Percentiles rank a stretch among this genome's conserved stretches.
These are phyloP conservation scores for Pterobdella sp. DNA, from an alignment of 2,888 invertebrate genomes.

Conservation along the genomic window DNA sequence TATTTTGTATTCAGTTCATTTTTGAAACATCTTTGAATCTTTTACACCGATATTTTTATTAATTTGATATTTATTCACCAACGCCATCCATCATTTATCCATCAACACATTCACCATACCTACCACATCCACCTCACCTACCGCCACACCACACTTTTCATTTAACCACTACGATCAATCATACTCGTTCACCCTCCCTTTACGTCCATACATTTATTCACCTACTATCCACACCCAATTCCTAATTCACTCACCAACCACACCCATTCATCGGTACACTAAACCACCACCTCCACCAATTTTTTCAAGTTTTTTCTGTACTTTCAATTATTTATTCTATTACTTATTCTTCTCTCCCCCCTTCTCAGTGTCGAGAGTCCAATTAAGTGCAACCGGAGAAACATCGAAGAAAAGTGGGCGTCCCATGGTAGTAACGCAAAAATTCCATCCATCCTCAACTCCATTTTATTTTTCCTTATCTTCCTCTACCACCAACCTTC, in stretches of 20 bases:
- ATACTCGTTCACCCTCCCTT: not conserved
- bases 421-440: not conserved
- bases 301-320: not conserved
- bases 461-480: constrained; percentile 3
- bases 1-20: too few species aligned
- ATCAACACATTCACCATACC: not conserved
- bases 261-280: not conserved
- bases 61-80: not conserved
- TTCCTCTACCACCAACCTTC: constrained; percentile 11
- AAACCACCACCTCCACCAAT: not conserved
- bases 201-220: not conserved
- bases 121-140: not conserved
- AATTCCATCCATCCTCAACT: not conserved
- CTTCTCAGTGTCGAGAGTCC: not conserved
- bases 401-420: too few species aligned
- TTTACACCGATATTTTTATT: not conserved
- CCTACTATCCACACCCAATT: not conserved
- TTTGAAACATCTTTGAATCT: too few species aligned
- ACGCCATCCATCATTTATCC: not conserved
- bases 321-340: not conserved
- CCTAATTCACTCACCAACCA: not conserved
- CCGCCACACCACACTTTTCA: not conserved
- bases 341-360: not conserved
- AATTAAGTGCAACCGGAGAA: too few species aligned
- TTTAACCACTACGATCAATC: not conserved